Conservation (phyloP, 2,888 invertebrate species). For the Seladonia tumulorum region DNA sequence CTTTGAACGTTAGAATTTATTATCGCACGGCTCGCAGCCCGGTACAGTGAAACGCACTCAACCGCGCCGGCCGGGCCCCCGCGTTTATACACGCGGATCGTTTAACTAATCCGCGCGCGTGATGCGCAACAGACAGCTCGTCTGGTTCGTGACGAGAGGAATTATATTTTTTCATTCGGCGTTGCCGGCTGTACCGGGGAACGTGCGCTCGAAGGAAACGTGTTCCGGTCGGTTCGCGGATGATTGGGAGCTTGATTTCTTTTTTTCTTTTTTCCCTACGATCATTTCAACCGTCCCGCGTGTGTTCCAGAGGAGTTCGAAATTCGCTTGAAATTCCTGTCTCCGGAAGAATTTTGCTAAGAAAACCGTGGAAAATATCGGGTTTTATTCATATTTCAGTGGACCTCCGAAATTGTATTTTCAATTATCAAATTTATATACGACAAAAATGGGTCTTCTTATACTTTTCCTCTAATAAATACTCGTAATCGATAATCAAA, state of each 20-base stretch:
- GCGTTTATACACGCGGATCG: constrained; percentile 53
- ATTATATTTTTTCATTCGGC: constrained; percentile 26
- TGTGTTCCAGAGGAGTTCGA: neutral
- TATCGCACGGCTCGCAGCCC: constrained; percentile 16
- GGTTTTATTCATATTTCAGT: neutral
- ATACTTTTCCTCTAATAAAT: too few relatives aligned
- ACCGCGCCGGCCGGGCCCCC: constrained; percentile 26
- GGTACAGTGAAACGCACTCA: constrained; percentile 71
- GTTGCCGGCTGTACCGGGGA: neutral
- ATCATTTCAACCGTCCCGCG: neutral
- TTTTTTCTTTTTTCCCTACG: neutral
- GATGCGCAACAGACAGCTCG: constrained; percentile 40
- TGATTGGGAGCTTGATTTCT: neutral
- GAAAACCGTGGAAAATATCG: neutral
- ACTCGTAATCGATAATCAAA: too few relatives aligned
- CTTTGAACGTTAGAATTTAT: constrained; percentile 70
- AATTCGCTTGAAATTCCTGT: neutral
- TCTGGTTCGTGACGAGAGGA: constrained; percentile 22
- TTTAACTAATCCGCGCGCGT: constrained; percentile 59
- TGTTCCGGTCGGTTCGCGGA: neutral
- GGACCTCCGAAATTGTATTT: neutral
- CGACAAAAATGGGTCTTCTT: too few relatives aligned
- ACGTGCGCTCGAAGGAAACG: neutral
- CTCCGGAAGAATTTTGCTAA: neutral
- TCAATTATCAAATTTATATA: too few relatives aligned